These are phyloP conservation scores for Siderastrea radians DNA, from an alignment of 92 coral and sea anemone species.

Conservation along the genomic window DNA sequence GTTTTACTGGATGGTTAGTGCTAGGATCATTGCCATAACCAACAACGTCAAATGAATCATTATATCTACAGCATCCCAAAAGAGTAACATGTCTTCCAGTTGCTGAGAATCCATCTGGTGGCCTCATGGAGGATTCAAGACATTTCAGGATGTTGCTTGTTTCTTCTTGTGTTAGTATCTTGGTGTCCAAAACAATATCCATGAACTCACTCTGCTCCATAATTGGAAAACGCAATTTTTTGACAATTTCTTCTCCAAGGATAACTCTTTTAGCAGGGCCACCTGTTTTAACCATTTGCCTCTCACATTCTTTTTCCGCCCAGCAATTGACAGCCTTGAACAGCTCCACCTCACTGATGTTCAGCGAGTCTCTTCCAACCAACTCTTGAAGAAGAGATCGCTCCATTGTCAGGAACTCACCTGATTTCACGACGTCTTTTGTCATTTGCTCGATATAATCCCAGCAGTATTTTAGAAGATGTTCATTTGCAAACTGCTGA, in stretches of 20 bases:
- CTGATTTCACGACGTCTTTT: constrained; percentile 27
- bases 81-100: constrained; percentile 2
- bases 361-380: constrained; percentile 45
- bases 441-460: constrained; percentile 40
- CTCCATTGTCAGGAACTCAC: constrained; percentile 26
- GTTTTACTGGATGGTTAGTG: not conserved
- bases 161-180: too few species aligned
- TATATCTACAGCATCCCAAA: constrained; percentile 10
- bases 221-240: not conserved
- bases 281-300: not conserved
- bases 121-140: not conserved
- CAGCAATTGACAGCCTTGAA: constrained; percentile 36
- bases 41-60: not conserved
- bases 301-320: constrained; percentile 21
- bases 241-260: constrained; percentile 8
- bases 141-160: not conserved
- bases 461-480: constrained; percentile 46
- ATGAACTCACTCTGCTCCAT: constrained; percentile 19
- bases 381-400: constrained; percentile 24
- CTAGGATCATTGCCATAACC: not conserved
- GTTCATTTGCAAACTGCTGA: constrained; percentile 23
- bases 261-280: not conserved
- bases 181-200: not conserved
- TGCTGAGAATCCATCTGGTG: not conserved
- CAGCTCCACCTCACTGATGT: constrained; percentile 46